These are phyloP conservation scores for Hymenochirus boettgeri DNA, from an alignment of 2,113 vertebrate species.

Conservation along the genomic window DNA sequence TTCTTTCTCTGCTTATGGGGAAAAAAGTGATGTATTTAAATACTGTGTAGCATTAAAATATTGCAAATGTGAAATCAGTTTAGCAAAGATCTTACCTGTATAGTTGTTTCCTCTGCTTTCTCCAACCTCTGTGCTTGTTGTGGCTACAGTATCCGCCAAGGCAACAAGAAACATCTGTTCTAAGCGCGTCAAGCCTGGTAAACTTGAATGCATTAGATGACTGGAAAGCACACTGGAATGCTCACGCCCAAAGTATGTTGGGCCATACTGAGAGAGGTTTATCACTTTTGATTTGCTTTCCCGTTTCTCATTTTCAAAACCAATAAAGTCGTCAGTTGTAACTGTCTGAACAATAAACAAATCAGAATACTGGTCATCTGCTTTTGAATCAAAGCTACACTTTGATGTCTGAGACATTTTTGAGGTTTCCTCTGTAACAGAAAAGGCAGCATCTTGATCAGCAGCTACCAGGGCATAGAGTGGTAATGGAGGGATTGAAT, in stretches of 20 bases:
- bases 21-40: too few species aligned
- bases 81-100: conserved; percentile 83
- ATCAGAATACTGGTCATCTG: conserved; percentile 86
- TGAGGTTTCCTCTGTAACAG: conserved; percentile 72
- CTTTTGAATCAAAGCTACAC: conserved; percentile 60
- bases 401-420: conserved; percentile 70
- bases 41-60: too few species aligned
- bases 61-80: too few species aligned
- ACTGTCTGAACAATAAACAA: conserved; percentile 85
- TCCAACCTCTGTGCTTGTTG: conserved; percentile 86
- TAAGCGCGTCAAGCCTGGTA: conserved; percentile 90
- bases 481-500: conserved; percentile 90
- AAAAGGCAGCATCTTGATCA: conserved; percentile 84
- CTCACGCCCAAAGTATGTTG: conserved; percentile 90
- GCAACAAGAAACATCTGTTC: conserved; percentile 98
- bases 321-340: conserved; percentile 88
- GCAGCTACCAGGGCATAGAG: conserved; percentile 86
- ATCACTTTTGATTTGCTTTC: conserved; percentile 91
- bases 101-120: conserved; percentile 83
- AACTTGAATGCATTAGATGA: conserved; percentile 96
- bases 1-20: too few species aligned
- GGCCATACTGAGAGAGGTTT: conserved; percentile 93
- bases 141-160: conserved; percentile 93
- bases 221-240: conserved; percentile 94
- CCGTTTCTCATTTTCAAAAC: conserved; percentile 87